Base-by-base conservation (phyloP, 2,888 invertebrate species). In the Drosophila algonquin region DNA sequence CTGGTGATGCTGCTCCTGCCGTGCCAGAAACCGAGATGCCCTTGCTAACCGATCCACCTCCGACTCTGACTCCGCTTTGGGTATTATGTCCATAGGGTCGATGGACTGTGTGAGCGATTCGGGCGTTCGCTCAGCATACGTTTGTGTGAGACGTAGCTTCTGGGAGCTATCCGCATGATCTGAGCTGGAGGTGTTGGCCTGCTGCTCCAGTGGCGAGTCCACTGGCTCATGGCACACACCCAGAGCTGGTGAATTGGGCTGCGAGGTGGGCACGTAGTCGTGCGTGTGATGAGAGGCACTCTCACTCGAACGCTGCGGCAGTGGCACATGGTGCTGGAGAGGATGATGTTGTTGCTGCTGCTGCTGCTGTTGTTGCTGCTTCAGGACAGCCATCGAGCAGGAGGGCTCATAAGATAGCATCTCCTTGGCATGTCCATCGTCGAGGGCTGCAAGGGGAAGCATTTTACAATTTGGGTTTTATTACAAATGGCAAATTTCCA, bases 31-130 rank as follows among this genome's bases (percentile, higher is more conserved):
- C 0, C 87, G 76, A 14, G 76, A 77, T 5, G 73, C 77, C 30
- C 83, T 71, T 32, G 75, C 79, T 40, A 44, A 65, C 4, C 86
- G 79, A 44, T 90, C 90, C 8, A 77, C 79, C 18, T 89, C 90
- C 7, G 79, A 79, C 59, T 89, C 88, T 6, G 81, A 64, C 55
- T 90, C 90, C 27, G 89, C 62, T 69, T 91, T 90, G 18, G 91
- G 91, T 80, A 90, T 89, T n/a, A 90, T 90, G 54, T 89, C 90
- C 90, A 89, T 88, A 8, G 91, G 90, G 75, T 90, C 90, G 21
- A 91, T 90, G n/a, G 90, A 89, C 58, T 91, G 90, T 16, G 90
- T 89, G 27, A 90, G 57, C 40, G 91, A 85, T 69, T 90, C 90
- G 0, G 89, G 87, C 10, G 87, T 87, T 7, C 84, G 83, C 14